Conservation (phyloP, 2,888 invertebrate genomes). For the Ypsolopha sequella region DNA sequence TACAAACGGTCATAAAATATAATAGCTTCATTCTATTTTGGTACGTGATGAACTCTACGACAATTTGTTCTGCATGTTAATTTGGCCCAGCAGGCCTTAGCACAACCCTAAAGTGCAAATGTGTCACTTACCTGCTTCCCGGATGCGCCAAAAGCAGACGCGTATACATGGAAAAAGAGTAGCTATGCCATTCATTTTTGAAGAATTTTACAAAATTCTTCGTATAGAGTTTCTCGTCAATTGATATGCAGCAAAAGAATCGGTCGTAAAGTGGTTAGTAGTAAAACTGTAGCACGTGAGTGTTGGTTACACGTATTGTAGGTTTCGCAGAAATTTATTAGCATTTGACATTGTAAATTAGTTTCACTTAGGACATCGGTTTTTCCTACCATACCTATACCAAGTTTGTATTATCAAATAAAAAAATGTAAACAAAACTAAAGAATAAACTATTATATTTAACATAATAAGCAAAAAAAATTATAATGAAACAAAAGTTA, state of each 20-base stretch:
- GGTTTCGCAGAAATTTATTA: too few relatives aligned
- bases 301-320: neutral
- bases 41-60: slow-evolving; percentile 65
- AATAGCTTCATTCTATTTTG: slow-evolving; percentile 66
- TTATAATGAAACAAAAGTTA: too few relatives aligned
- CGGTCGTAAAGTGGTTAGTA: neutral
- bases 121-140: slow-evolving; percentile 57
- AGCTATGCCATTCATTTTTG: too few relatives aligned
- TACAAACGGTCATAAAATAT: slow-evolving; percentile 68
- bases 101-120: slow-evolving; percentile 21
- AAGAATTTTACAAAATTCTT: too few relatives aligned
- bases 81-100: slow-evolving; percentile 25
- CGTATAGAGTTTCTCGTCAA: neutral
- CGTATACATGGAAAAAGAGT: too few relatives aligned
- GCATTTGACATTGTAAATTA: too few relatives aligned
- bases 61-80: slow-evolving; percentile 62
- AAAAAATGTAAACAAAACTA: too few relatives aligned
- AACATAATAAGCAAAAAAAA: too few relatives aligned
- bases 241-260: slow-evolving; percentile 5
- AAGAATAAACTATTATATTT: too few relatives aligned
- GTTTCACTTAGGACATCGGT: too few relatives aligned
- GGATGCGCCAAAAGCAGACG: slow-evolving; percentile 34
- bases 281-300: slow-evolving; percentile 8
- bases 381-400: too few relatives aligned
- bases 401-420: too few relatives aligned